Percentiles rank a stretch among this genome's conserved stretches.
Evolutionary conservation across 2,797 vertebrate species (phyloP).

Genomic region (Rhyacichthys aspro): DNA sequence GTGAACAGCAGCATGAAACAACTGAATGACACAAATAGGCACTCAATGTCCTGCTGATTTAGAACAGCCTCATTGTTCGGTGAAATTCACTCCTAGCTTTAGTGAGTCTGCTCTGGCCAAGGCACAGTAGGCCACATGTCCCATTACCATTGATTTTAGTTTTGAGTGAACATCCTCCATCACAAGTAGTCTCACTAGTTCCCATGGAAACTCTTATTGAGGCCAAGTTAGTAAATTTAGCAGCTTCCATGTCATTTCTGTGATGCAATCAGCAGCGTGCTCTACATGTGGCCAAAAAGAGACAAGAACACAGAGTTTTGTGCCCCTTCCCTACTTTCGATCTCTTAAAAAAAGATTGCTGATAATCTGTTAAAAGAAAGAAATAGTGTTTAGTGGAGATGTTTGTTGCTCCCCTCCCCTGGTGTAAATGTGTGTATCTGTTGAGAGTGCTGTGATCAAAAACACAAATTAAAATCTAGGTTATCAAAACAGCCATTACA

Average conservation of each 20-base stretch:
- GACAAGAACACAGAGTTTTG: conserved; percentile 33
- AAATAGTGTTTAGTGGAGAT: conserved; percentile 13
- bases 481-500: conserved; percentile 12
- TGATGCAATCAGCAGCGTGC: conserved; percentile 67
- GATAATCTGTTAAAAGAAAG: conserved; percentile 16
- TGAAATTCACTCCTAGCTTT: not conserved
- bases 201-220: conserved; percentile 80
- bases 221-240: conserved; percentile 76
- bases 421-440: conserved; percentile 26
- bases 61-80: not conserved
- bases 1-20: conserved; percentile 3
- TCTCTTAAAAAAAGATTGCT: conserved; percentile 5
- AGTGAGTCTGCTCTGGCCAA: not conserved
- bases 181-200: conserved; percentile 71
- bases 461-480: conserved; percentile 7
- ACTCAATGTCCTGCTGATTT: conserved; percentile 6
- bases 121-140: conserved; percentile 22
- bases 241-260: conserved; percentile 71
- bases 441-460: conserved; percentile 4
- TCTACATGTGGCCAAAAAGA: conserved; percentile 45
- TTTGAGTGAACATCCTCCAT: conserved; percentile 59
- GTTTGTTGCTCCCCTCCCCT: conserved; percentile 23
- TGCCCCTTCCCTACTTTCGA: not conserved
- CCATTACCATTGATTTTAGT: conserved; percentile 45
- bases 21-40: not conserved